Conservation (phyloP, 2,888 invertebrate genomes). For the Formica aserva region DNA sequence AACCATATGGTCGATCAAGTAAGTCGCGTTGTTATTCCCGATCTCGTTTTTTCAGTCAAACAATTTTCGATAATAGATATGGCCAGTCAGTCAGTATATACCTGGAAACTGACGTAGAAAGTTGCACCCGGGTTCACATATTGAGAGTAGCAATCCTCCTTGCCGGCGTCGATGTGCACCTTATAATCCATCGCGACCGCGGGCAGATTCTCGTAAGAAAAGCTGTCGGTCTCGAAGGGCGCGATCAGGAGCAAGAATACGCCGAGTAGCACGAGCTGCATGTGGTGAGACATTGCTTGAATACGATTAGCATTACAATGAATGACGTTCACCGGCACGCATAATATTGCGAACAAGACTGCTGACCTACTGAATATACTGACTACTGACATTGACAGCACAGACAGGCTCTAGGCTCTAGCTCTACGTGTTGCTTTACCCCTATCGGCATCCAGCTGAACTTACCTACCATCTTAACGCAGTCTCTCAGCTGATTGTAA, state of each 20-base stretch:
- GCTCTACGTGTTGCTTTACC: not conserved
- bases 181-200: constrained; percentile 98
- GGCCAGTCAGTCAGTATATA: constrained; percentile 82
- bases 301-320: constrained; percentile 64
- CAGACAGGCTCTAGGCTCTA: not conserved
- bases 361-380: not conserved
- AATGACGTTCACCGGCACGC: constrained; percentile 34
- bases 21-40: not conserved
- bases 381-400: not conserved
- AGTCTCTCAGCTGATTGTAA: not conserved
- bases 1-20: constrained; percentile 34
- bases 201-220: constrained; percentile 91
- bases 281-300: constrained; percentile 58
- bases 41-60: not conserved
- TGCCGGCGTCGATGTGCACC: constrained; percentile 97
- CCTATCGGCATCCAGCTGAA: not conserved
- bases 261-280: constrained; percentile 57
- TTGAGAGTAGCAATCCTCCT: constrained; percentile 98
- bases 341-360: constrained; percentile 53
- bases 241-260: constrained; percentile 35
- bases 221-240: not conserved
- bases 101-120: constrained; percentile 97
- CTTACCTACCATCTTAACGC: not conserved
- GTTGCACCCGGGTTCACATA: constrained; percentile 96
- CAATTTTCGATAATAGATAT: not conserved